Evolutionary conservation across 2,888 invertebrate genomes (phyloP), one percentile per base, ranked within the genome.

Genomic region (Conomelus anceps): DNA sequence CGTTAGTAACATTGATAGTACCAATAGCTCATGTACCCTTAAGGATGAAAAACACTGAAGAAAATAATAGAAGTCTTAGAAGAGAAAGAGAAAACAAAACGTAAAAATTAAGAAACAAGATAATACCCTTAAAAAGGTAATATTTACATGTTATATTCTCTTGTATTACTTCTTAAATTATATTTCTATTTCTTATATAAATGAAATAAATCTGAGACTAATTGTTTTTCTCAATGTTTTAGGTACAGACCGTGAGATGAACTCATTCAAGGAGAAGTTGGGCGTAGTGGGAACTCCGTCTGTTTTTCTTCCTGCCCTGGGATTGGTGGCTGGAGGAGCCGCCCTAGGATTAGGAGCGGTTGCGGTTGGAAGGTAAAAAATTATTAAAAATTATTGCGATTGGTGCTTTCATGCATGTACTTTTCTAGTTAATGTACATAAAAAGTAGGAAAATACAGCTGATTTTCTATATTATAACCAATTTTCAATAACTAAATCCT

Each of bases 321-420:
- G 97, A 3, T 93, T 97, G 7, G 96, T 97, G 92, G 97, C 97
- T 13, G 97, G 97, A n/a, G 97, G 97, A 20, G 97, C 97, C 0
- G 97, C 97, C 0, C 93, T 97, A 23, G 96, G 97, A 0, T 94
- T 97, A n/a, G 97, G 97, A 6, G 97, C 97, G 0, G 96, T 97
- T 0, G 97, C 97, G 0, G 95, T 97, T 90, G 97, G 97, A 11
- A 94, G 96, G 92, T 93, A 92, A 91, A 91, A 26, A 26, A 26
- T 34, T 34, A 1, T 13, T 17, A 9, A 34, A 34, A 34, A 63
- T n/a, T 63, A n/a, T 63, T 17, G 1, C 11, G 20, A 63, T 63
- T 63, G n/a, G 63, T n/a, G 63, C n/a, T 63, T 26, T 26, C 7
- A 63, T 63, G 63, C 63, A 63, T 63, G 63, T 63, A 7, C 11